Conservation (phyloP, 2,888 invertebrate genomes). For the Platycnemis pennipes region DNA sequence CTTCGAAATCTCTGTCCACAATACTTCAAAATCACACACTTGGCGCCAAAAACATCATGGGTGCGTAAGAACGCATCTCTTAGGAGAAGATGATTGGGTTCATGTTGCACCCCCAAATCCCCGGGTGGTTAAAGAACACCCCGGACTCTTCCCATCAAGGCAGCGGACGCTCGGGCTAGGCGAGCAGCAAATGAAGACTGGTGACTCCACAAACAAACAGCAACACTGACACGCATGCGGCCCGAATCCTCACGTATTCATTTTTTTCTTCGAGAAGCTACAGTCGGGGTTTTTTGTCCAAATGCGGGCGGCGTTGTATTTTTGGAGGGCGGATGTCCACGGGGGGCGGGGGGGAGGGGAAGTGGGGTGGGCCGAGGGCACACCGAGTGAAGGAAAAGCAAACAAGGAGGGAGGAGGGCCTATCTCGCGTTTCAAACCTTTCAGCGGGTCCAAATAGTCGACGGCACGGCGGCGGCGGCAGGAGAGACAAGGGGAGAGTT, state of each 20-base stretch:
- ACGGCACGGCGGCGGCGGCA: background rate
- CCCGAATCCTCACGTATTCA: background rate
- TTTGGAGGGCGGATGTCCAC: background rate
- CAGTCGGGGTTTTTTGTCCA: background rate
- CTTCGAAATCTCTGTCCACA: no score
- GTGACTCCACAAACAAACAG: background rate
- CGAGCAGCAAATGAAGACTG: background rate
- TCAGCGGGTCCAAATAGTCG: conserved; percentile 24
- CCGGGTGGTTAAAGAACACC: background rate
- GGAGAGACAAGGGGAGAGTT: background rate
- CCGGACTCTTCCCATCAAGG: background rate
- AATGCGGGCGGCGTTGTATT: background rate
- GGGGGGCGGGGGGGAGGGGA: background rate
- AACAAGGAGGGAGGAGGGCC: background rate
- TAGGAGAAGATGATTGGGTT: background rate
- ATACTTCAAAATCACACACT: no score
- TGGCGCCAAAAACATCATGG: no score
- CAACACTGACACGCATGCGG: background rate
- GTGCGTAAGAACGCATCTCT: no score
- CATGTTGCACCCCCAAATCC: background rate
- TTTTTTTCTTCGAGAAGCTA: background rate
- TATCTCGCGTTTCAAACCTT: conserved; percentile 41
- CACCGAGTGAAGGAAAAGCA: background rate
- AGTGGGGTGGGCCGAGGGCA: background rate
- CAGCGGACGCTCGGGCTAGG: background rate